These are phyloP conservation scores for Bilobella aurantiaca DNA, from an alignment of 1,140 invertebrate species.

Conservation along the genomic window DNA sequence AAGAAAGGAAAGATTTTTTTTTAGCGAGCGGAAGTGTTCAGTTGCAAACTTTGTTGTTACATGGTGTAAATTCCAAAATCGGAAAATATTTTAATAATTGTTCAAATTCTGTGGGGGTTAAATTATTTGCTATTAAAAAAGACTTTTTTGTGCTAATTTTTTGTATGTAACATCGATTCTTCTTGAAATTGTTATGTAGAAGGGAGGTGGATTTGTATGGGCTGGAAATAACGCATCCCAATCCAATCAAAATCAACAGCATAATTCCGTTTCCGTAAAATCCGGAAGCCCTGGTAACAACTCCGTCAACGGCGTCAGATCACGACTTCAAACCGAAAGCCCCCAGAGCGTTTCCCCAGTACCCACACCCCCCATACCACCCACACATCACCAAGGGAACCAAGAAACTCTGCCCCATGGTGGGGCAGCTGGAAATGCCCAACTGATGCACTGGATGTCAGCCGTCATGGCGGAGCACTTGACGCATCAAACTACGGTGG, in stretches of 20 bases:
- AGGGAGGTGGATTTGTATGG: constrained; percentile 23
- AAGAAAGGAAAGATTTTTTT: no score
- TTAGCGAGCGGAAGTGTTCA: no score
- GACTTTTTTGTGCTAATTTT: no score
- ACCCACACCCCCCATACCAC: constrained; percentile 15
- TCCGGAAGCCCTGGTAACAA: neutral
- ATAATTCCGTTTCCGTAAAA: neutral
- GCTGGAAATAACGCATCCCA: constrained; percentile 15
- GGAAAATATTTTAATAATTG: no score
- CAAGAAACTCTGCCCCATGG: constrained; percentile 1
- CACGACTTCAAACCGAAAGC: constrained; percentile 9
- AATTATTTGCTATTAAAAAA: no score
- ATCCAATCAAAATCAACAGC: constrained; percentile 11
- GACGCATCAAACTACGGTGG: constrained; percentile 43
- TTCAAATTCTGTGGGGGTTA: no score
- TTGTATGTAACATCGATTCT: no score
- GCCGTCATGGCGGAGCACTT: constrained; percentile 66
- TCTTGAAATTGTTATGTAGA: constrained; percentile 1
- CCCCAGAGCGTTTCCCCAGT: constrained; percentile 20
- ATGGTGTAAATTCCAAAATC: no score
- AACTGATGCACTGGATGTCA: constrained; percentile 68
- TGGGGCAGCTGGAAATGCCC: constrained; percentile 28
- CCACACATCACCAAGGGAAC: constrained; percentile 5
- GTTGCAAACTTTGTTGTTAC: no score
- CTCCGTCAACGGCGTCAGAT: neutral